Evolutionary conservation across 2,113 vertebrate genomes (phyloP).

Genomic region (Echinops telfairi): DNA sequence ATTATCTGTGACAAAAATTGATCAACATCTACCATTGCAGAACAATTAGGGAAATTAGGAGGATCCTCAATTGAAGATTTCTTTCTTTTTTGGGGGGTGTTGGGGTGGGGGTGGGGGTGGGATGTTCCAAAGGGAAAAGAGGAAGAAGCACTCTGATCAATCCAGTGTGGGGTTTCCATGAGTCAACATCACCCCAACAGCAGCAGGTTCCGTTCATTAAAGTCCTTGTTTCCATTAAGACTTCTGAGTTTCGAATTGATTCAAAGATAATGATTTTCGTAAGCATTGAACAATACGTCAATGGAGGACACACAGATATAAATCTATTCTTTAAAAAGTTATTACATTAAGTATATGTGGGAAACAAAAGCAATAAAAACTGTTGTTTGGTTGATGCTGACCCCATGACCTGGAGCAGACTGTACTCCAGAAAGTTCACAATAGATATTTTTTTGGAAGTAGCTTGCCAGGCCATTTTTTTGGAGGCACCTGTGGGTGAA

Average conservation of each 20-base stretch:
- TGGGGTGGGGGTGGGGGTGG: no score
- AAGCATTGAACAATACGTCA: background rate
- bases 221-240: background rate
- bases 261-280: slow-evolving; percentile 3
- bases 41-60: background rate
- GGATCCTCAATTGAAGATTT: background rate
- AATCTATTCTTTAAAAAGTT: background rate
- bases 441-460: background rate
- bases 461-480: background rate
- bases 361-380: background rate
- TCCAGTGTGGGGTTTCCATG: background rate
- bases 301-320: background rate
- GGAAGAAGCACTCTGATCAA: background rate
- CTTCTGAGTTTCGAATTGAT: background rate
- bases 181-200: background rate
- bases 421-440: background rate
- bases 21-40: background rate
- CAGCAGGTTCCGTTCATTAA: background rate
- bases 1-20: background rate
- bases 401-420: background rate
- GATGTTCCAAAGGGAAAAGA: background rate
- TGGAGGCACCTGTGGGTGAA: background rate
- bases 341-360: background rate
- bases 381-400: no score
- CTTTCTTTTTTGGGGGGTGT: no score